Evolutionary conservation across 2,113 vertebrate genomes (phyloP).

Genomic region (Poeciliopsis retropinna): DNA sequence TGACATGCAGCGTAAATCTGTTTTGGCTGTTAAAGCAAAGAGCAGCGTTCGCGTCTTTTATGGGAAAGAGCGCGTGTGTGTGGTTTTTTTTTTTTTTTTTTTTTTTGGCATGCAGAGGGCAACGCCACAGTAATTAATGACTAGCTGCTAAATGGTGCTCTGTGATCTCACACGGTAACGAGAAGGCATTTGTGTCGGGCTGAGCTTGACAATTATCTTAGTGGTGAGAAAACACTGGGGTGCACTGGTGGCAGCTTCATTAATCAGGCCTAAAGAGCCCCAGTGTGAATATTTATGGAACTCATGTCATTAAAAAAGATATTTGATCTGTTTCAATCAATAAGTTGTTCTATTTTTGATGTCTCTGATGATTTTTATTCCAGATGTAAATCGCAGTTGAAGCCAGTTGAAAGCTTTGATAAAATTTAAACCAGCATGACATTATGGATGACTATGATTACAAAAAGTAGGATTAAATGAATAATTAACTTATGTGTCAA

Average conservation of each 20-base stretch:
- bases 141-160: slow-evolving; percentile 73
- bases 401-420: slow-evolving; percentile 11
- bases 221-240: slow-evolving; percentile 26
- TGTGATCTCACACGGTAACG: slow-evolving; percentile 78
- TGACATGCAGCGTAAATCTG: slow-evolving; percentile 63
- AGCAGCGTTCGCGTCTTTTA: slow-evolving; percentile 6
- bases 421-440: slow-evolving; percentile 14
- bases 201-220: slow-evolving; percentile 60
- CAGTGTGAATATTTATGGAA: slow-evolving; percentile 21
- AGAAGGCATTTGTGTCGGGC: slow-evolving; percentile 67
- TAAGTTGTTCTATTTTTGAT: slow-evolving; percentile 6
- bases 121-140: slow-evolving; percentile 79
- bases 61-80: slow-evolving; percentile 15
- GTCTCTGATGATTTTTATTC: slow-evolving; percentile 18
- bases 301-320: slow-evolving; percentile 12
- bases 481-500: too few species aligned
- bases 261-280: slow-evolving; percentile 16
- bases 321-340: neutral
- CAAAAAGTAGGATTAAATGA: too few species aligned
- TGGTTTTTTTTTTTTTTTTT: slow-evolving; percentile 19
- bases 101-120: slow-evolving; percentile 69
- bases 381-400: slow-evolving; percentile 18
- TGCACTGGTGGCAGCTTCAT: slow-evolving; percentile 18
- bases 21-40: slow-evolving; percentile 6
- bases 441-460: neutral